These are phyloP conservation scores for Synanthedon tipuliformis DNA, from an alignment of 2,888 invertebrate genomes.

Conservation along the genomic window DNA sequence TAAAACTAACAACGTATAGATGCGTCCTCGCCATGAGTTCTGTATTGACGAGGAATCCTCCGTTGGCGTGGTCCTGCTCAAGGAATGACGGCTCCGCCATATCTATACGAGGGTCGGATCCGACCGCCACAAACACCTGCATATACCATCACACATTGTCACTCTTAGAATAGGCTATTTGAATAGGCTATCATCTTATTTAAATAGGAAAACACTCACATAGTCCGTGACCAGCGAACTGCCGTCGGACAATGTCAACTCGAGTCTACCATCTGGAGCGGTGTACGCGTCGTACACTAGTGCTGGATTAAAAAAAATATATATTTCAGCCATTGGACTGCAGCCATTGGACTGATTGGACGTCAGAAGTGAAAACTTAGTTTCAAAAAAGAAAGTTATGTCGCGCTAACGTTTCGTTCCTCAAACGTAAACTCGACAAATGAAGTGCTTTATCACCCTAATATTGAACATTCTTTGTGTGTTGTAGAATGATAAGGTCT, in stretches of 20 bases:
- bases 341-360: too few species aligned
- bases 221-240: slow-evolving; percentile 43
- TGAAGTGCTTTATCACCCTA: too few species aligned
- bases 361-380: too few species aligned
- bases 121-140: slow-evolving; percentile 27
- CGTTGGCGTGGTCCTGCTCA: slow-evolving; percentile 39
- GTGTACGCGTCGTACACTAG: slow-evolving; percentile 51
- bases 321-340: too few species aligned
- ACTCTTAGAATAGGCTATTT: too few species aligned
- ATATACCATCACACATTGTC: too few species aligned
- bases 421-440: too few species aligned
- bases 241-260: slow-evolving; percentile 49
- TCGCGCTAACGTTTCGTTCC: too few species aligned
- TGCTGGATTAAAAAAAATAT: slow-evolving; percentile 21
- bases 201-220: slow-evolving; percentile 20
- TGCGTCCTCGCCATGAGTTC: slow-evolving; percentile 52
- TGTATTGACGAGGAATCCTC: slow-evolving; percentile 49
- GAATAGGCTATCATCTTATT: too few species aligned
- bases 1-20: slow-evolving; percentile 40
- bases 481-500: too few species aligned
- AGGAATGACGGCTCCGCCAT: slow-evolving; percentile 39
- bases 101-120: slow-evolving; percentile 33
- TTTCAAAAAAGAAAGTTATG: too few species aligned
- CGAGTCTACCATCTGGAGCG: slow-evolving; percentile 36
- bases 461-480: too few species aligned